Percentiles rank a stretch among this genome's conserved stretches.
These are phyloP conservation scores for Caracal caracal DNA, from an alignment of 2,113 vertebrate genomes.

Conservation along the genomic window DNA sequence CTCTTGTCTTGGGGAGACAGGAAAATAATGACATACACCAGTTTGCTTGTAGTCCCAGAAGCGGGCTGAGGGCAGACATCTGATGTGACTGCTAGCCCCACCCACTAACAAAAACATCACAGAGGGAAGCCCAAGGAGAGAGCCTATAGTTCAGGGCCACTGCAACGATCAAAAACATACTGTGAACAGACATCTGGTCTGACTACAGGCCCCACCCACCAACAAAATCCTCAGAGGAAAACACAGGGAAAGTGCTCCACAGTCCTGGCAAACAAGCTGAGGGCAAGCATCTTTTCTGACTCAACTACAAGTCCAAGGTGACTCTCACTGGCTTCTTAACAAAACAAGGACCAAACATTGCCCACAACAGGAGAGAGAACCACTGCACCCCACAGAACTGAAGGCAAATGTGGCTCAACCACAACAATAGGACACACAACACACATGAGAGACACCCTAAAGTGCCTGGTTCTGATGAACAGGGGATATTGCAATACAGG, in stretches of 20 bases:
- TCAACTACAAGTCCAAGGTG: neutral
- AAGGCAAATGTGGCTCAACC: neutral
- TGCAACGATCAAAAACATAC: too few relatives aligned
- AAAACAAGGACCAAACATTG: neutral
- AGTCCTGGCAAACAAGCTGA: neutral
- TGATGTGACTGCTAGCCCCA: too few relatives aligned
- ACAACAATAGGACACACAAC: neutral
- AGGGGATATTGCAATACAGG: neutral
- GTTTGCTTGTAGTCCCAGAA: neutral
- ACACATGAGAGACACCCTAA: neutral
- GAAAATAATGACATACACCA: neutral
- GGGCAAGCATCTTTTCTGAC: neutral
- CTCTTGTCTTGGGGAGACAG: neutral
- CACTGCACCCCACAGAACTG: neutral
- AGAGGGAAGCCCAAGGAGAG: too few relatives aligned
- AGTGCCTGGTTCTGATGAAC: neutral
- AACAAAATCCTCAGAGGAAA: neutral
- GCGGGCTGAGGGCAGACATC: too few relatives aligned
- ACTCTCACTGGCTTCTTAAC: neutral
- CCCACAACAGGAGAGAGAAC: neutral
- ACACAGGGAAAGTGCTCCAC: neutral
- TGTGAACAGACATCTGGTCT: too few relatives aligned
- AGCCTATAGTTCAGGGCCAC: too few relatives aligned
- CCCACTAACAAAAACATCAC: too few relatives aligned
- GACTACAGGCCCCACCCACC: neutral